A percentile compares a stretch with the other conserved stretches of the same genome.
These are phyloP conservation scores for Phymorhynchus buccinoides DNA, from an alignment of 1,140 invertebrate genomes.

Conservation along the genomic window DNA sequence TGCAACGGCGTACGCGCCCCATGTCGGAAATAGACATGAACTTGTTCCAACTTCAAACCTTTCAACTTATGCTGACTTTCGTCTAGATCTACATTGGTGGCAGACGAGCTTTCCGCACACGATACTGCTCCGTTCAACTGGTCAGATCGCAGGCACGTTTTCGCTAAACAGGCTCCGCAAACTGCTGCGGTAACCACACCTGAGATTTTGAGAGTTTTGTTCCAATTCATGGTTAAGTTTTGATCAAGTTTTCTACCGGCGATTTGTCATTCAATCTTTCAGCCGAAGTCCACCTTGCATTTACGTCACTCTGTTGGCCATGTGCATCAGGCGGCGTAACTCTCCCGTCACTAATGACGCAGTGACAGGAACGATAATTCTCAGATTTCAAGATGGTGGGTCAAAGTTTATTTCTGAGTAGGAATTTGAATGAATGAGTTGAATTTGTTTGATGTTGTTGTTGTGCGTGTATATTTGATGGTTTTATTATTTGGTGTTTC, in stretches of 20 bases:
- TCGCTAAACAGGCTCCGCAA: conserved; percentile 25
- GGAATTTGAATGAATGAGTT: not conserved
- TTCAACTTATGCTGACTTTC: not conserved
- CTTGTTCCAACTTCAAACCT: conserved; percentile 48
- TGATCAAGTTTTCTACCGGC: not conserved
- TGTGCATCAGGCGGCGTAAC: not conserved
- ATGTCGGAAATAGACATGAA: conserved; percentile 66
- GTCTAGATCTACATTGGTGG: not conserved
- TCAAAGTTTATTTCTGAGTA: not conserved
- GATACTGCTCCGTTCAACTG: not conserved
- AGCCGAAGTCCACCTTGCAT: not conserved
- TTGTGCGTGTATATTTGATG: not conserved
- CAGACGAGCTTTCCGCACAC: not conserved
- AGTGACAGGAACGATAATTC: conserved; percentile 22
- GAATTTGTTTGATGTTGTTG: not conserved
- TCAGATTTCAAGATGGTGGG: conserved; percentile 9
- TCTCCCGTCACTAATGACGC: not conserved
- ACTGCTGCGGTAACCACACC: not conserved
- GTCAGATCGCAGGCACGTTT: not conserved
- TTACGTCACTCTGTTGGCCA: not conserved
- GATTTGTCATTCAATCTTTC: not conserved
- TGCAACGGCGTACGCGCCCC: conserved; percentile 65
- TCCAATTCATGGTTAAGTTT: conserved; percentile 9
- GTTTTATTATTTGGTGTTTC: not conserved
- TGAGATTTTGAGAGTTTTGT: not conserved